phyloP scores from a whole-genome alignment of 2,113 vertebrate species.

The Peromyscus polionotus region DNA sequence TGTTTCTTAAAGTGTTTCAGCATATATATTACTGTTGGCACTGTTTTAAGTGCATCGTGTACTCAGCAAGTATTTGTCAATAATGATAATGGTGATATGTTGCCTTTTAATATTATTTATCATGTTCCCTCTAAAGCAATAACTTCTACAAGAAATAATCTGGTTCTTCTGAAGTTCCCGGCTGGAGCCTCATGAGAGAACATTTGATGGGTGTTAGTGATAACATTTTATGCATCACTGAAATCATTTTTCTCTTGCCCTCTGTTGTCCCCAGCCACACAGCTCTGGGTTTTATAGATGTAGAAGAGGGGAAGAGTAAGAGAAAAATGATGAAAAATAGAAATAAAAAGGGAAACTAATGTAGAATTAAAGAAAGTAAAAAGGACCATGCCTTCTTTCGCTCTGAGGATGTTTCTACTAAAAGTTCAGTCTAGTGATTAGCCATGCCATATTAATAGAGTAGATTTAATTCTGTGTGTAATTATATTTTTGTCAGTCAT shows the following conservation, averaged over 20 bases:
- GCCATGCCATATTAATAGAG: neutral
- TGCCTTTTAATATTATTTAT: conserved; percentile 53
- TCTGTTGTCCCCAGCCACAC: neutral
- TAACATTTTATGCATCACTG: conserved; percentile 17
- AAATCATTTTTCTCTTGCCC: conserved; percentile 35
- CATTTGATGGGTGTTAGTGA: conserved; percentile 30
- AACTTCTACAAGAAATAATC: conserved; percentile 47
- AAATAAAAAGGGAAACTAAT: conserved; percentile 10
- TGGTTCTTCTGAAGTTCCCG: conserved; percentile 27
- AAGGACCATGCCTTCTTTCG: neutral
- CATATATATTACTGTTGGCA: neutral
- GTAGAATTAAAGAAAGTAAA: neutral
- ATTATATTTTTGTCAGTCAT: conserved; percentile 21
- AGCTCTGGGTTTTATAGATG: conserved; percentile 25
- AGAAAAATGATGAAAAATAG: conserved; percentile 43
- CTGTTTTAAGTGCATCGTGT: conserved; percentile 3
- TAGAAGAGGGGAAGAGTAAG: neutral
- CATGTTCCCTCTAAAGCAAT: conserved; percentile 34
- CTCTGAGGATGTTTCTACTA: conserved; percentile 5
- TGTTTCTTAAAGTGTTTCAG: neutral
- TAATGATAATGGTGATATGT: conserved; percentile 52
- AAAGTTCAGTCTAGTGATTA: conserved; percentile 22
- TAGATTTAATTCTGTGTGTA: neutral
- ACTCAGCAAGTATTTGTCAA: conserved; percentile 52
- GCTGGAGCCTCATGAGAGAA: neutral